Conservation (phyloP, 1,140 invertebrate species). For the Bombus impatiens region DNA sequence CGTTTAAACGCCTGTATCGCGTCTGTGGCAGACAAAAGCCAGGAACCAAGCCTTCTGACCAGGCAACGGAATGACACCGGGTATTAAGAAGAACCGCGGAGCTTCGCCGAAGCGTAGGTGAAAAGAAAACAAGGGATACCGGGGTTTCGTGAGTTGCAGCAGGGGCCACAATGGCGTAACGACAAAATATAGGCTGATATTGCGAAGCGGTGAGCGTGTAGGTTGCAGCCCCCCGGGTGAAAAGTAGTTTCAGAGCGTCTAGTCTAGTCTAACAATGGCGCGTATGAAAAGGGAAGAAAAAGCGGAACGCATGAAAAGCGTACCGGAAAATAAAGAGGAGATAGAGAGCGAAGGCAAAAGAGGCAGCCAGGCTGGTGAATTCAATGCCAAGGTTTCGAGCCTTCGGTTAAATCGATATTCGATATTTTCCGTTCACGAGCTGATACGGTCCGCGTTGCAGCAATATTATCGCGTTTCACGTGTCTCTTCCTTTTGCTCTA, state of each 20-base stretch:
- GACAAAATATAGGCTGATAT: slow-evolving; percentile 42
- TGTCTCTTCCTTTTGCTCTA: background rate
- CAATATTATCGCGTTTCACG: slow-evolving; percentile 13
- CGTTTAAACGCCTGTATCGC: too few species aligned
- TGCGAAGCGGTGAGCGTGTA: background rate
- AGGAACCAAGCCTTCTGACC: background rate
- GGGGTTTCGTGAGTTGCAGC: background rate
- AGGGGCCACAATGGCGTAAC: slow-evolving; percentile 31
- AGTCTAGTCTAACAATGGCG: slow-evolving; percentile 65
- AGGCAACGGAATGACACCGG: background rate
- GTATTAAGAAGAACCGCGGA: slow-evolving; percentile 8
- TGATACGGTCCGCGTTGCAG: background rate
- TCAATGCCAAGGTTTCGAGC: slow-evolving; percentile 62
- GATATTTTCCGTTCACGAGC: slow-evolving; percentile 25
- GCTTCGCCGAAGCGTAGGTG: background rate
- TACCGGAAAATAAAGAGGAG: slow-evolving; percentile 55
- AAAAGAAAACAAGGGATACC: background rate
- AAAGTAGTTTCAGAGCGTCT: slow-evolving; percentile 70
- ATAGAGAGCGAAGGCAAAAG: slow-evolving; percentile 44
- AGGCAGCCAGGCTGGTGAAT: slow-evolving; percentile 15
- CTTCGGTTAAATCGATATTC: slow-evolving; percentile 50
- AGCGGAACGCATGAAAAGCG: slow-evolving; percentile 41
- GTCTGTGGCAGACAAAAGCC: background rate
- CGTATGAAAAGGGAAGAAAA: slow-evolving; percentile 46
- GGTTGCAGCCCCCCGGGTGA: slow-evolving; percentile 49